Percentiles rank a stretch among this genome's conserved stretches.
phyloP scores from a whole-genome alignment of 2,888 invertebrate genomes.

The Pantelozetes paolii region DNA sequence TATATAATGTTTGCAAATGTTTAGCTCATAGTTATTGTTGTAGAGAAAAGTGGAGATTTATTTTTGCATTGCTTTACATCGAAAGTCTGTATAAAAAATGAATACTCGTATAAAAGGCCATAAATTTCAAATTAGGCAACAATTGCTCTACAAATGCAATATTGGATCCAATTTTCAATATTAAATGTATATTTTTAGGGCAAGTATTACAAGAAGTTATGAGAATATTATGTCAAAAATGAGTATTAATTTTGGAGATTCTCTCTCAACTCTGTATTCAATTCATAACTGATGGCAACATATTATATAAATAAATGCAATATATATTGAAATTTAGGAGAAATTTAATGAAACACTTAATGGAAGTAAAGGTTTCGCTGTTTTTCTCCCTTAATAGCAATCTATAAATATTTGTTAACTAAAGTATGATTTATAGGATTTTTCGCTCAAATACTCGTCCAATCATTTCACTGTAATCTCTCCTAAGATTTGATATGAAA shows the following conservation, averaged over 20 bases:
- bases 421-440: no score
- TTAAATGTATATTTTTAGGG: background rate
- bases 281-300: no score
- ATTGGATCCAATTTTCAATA: background rate
- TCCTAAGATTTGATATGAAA: no score
- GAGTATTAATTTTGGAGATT: background rate
- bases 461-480: no score
- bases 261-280: no score
- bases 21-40: background rate
- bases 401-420: no score
- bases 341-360: no score
- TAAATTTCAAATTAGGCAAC: background rate
- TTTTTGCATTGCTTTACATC: background rate
- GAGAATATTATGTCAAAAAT: background rate
- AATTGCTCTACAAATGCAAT: background rate
- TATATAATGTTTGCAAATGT: background rate
- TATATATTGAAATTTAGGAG: no score
- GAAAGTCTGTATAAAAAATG: background rate
- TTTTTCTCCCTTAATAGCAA: no score
- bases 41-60: background rate
- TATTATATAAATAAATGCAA: no score
- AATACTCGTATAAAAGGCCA: background rate
- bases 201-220: background rate
- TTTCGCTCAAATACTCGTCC: no score
- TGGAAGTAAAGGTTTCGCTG: no score